Evolutionary conservation across 2,113 vertebrate genomes (phyloP).

Genomic region (Tetraodon nigroviridis): DNA sequence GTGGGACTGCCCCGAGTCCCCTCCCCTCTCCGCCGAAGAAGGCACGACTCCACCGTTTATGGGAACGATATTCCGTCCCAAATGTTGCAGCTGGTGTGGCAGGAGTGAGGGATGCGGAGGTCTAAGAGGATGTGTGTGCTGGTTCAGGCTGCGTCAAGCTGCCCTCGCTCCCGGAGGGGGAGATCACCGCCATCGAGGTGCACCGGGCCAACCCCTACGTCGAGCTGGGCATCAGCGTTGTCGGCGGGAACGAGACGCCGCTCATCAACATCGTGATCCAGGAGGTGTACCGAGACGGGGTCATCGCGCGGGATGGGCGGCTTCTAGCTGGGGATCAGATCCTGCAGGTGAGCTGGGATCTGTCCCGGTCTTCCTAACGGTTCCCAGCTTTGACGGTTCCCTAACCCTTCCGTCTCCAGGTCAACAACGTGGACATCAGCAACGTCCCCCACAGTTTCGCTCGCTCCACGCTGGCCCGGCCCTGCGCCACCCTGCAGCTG

Average conservation of each 20-base stretch:
- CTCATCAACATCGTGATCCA: constrained; percentile 98
- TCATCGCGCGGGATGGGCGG: constrained; percentile 92
- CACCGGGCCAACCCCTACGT: constrained; percentile 93
- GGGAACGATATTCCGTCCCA: background rate
- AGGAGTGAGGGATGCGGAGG: too few species aligned
- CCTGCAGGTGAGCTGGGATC: constrained; percentile 79
- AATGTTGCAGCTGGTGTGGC: too few species aligned
- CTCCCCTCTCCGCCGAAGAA: constrained; percentile 69
- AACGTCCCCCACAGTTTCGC: constrained; percentile 93
- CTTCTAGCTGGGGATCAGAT: constrained; percentile 97
- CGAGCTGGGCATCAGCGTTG: constrained; percentile 94
- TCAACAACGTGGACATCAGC: constrained; percentile 94
- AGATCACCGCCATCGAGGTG: constrained; percentile 95
- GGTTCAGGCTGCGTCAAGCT: constrained; percentile 78
- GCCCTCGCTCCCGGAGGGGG: constrained; percentile 91
- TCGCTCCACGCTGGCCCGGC: constrained; percentile 85
- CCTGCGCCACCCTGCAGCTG: constrained; percentile 86
- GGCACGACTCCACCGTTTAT: constrained; percentile 40
- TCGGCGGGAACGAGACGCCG: constrained; percentile 96
- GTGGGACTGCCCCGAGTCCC: constrained; percentile 76
- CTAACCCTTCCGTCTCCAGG: constrained; percentile 66
- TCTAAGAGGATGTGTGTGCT: constrained; percentile 10
- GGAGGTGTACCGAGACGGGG: constrained; percentile 94
- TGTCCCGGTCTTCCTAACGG: background rate
- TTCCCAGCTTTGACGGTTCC: background rate